Evolutionary conservation across 2,797 vertebrate genomes (phyloP), one percentile per base, ranked within the genome.

Genomic region (Monodelphis domestica): DNA sequence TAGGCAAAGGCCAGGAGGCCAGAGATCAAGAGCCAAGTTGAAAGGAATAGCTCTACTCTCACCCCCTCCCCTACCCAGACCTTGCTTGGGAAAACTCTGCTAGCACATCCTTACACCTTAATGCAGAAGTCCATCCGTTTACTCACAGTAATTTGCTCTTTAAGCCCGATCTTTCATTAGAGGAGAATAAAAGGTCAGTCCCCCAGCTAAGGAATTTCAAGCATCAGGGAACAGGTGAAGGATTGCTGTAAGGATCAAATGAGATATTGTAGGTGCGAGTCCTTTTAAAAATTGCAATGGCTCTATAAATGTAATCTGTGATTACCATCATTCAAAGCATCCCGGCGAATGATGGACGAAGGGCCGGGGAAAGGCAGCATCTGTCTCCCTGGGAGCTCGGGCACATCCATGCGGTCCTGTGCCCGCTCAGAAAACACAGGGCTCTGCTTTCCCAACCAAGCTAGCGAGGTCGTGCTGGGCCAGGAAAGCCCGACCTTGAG

Each of bases 221-320:
- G 70, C 70, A 84, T 45, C 70, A 84, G 70, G 70, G 70, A 84
- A 84, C 70, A 84, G 70, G 70, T 84, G 70, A 84, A 84, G 38
- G 70, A 84, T 84, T 84, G 70, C 70, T 45, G 21, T 11, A 10
- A 26, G 24, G 21, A 84, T 84, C 50, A 84, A 84, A 84, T 84
- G 70, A 84, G 70, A 84, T 84, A 84, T 84, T 84, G 70, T 84
- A 26, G 84, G 70, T 84, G 70, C 70, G 50, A 45, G 24, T 84
- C 70, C 70, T 84, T n/a, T 84, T 84, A 50, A 84, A 84, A 84
- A 84, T 50, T 84, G 70, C 70, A 84, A 45, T n/a, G 70, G 70
- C 70, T 84, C 70, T 84, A 45, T 84, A 84, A 84, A 84, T 84
- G 70, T 84, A 84, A 50, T 84, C 70, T 84, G 84, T 84, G 70